These are phyloP conservation scores for Lichenostomus cassidix DNA, from an alignment of 2,113 vertebrate genomes.

Conservation along the genomic window DNA sequence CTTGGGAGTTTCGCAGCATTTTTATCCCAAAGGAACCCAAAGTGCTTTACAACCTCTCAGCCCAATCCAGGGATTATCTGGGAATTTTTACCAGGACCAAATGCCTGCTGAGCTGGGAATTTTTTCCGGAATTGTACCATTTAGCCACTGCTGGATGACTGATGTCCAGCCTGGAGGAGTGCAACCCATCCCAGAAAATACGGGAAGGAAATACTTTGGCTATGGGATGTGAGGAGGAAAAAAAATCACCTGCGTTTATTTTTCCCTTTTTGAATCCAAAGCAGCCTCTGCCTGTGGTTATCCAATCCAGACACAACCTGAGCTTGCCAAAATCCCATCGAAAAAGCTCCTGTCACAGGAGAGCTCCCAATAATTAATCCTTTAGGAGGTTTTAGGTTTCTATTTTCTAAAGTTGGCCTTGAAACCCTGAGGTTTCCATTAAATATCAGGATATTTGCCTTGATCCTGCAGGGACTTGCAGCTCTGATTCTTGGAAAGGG, in stretches of 20 bases:
- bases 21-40: slow-evolving; percentile 35
- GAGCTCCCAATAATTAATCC: not conserved
- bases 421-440: not conserved
- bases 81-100: not conserved
- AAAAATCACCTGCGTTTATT: not conserved
- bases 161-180: not conserved
- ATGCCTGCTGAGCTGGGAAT: not conserved
- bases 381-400: not conserved
- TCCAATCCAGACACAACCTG: not conserved
- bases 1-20: not conserved
- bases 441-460: not conserved
- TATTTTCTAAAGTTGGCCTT: not conserved
- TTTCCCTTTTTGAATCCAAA: not conserved
- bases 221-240: not conserved
- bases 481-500: not conserved
- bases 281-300: not conserved
- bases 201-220: not conserved
- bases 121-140: not conserved
- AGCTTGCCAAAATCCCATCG: slow-evolving; percentile 11
- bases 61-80: not conserved
- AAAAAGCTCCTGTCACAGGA: not conserved
- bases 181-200: not conserved
- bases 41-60: slow-evolving; percentile 5
- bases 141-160: not conserved
- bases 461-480: not conserved